Conservation (phyloP, 2,113 vertebrate species). For the Mastomys natalensis region DNA sequence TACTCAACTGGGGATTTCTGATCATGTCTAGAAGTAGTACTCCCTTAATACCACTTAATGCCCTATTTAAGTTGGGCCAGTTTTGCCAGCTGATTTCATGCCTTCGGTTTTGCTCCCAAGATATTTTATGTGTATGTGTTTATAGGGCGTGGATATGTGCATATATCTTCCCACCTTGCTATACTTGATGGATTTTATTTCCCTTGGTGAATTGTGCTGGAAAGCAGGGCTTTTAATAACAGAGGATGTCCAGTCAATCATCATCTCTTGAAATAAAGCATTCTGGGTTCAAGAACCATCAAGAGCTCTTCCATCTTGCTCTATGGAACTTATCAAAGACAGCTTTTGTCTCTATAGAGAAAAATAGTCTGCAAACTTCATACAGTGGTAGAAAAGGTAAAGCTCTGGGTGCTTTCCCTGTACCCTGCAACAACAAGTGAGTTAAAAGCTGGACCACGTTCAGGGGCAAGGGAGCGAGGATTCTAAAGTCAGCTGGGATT, state of each 20-base stretch:
- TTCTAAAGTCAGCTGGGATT: neutral
- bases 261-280: constrained; percentile 23
- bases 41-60: constrained; percentile 87
- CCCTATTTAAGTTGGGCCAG: constrained; percentile 82
- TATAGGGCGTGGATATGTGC: neutral
- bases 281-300: constrained; percentile 2
- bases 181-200: neutral
- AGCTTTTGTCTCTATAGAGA: neutral
- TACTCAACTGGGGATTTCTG: constrained; percentile 86
- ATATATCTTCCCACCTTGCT: neutral
- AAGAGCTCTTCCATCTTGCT: neutral
- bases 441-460: constrained; percentile 11
- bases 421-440: neutral
- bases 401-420: neutral
- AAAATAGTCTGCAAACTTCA: constrained; percentile 23
- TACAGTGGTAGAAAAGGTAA: neutral
- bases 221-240: constrained; percentile 19
- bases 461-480: neutral
- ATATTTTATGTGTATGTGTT: constrained; percentile 60
- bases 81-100: constrained; percentile 73
- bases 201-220: constrained; percentile 4
- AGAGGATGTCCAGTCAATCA: constrained; percentile 27
- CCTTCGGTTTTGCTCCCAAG: constrained; percentile 67
- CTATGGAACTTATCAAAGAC: neutral
- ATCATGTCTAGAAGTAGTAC: constrained; percentile 84